Conservation (phyloP, 2,113 vertebrate genomes). For the Antechinus stuartii region DNA sequence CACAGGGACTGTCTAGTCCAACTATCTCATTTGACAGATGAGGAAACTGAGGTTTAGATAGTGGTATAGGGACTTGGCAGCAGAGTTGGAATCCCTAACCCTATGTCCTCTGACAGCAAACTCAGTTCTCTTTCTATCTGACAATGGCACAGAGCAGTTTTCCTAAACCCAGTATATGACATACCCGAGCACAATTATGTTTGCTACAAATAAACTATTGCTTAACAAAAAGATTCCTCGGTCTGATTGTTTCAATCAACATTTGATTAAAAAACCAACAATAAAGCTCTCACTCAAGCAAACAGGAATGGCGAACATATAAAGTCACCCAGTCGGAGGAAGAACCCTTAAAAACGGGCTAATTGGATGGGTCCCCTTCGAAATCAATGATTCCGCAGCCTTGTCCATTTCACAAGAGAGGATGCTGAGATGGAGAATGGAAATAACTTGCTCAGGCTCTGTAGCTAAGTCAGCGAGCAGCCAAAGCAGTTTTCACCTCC, state of each 20-base stretch:
- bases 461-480: no score
- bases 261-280: neutral
- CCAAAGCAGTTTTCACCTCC: neutral
- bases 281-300: neutral
- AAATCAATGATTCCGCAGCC: neutral
- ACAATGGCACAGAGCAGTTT: neutral
- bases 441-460: neutral
- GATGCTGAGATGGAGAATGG: neutral
- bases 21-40: neutral
- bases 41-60: neutral
- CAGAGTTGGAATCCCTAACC: neutral
- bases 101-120: neutral
- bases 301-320: neutral
- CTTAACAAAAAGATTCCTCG: neutral
- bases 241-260: neutral
- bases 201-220: neutral
- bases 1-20: neutral
- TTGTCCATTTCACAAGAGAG: neutral
- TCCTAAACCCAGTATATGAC: neutral
- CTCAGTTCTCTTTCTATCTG: neutral
- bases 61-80: neutral
- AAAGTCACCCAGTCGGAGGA: neutral
- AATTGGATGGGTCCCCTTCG: neutral
- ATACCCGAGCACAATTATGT: neutral
- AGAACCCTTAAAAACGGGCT: neutral